Evolutionary conservation across 2,797 vertebrate species (phyloP).

Genomic region (Sebastes taczanowskii): DNA sequence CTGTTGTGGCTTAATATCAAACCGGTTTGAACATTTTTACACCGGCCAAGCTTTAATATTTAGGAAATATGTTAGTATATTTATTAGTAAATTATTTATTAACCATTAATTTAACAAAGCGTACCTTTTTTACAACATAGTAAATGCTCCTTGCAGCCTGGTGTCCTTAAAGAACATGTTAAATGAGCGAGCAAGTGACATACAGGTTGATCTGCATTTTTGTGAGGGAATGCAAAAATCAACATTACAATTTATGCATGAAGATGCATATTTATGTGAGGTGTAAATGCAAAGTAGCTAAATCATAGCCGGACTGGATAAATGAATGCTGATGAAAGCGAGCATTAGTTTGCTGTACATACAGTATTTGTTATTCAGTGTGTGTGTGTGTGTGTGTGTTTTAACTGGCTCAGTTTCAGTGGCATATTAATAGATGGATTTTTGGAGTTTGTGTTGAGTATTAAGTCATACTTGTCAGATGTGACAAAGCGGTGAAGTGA

Average conservation of each 20-base stretch:
- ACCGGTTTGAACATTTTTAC: too few relatives aligned
- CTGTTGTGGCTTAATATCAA: too few relatives aligned
- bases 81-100: background rate
- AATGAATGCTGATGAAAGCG: constrained; percentile 28
- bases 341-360: background rate
- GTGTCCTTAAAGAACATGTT: background rate
- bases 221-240: background rate
- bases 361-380: background rate
- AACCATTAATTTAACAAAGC: background rate
- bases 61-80: background rate
- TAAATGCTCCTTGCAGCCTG: background rate
- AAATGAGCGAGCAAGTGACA: background rate
- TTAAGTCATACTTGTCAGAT: constrained; percentile 37
- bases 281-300: constrained; percentile 36
- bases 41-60: background rate
- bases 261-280: constrained; percentile 29
- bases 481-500: constrained; percentile 46
- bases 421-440: background rate
- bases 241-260: constrained; percentile 31
- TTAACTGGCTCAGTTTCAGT: background rate
- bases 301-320: constrained; percentile 7
- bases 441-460: constrained; percentile 20
- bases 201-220: constrained; percentile 7
- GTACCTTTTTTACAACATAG: background rate
- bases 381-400: background rate